Evolutionary conservation across 1,140 invertebrate genomes (phyloP).

Genomic region (Cepaea nemoralis): DNA sequence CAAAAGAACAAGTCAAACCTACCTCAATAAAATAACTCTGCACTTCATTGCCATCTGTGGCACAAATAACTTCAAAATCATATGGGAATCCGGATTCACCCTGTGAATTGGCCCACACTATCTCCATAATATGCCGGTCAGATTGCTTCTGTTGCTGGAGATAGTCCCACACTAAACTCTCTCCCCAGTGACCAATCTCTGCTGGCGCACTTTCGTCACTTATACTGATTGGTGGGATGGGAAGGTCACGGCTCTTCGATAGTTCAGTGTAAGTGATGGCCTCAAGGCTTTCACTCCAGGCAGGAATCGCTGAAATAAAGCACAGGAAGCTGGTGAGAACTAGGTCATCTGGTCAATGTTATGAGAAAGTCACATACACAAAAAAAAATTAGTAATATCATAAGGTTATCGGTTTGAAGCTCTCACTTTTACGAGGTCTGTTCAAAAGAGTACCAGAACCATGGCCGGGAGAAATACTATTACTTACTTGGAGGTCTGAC

Average conservation of each 20-base stretch:
- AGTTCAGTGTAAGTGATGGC: slow-evolving; percentile 61
- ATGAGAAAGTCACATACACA: too few species aligned
- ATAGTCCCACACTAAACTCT: slow-evolving; percentile 61
- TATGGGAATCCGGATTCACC: slow-evolving; percentile 59
- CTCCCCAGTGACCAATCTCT: slow-evolving; percentile 63
- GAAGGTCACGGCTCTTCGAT: slow-evolving; percentile 40
- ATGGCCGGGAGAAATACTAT: too few species aligned
- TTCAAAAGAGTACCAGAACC: too few species aligned
- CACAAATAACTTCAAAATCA: slow-evolving; percentile 60
- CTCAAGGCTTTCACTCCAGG: slow-evolving; percentile 52
- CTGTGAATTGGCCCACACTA: slow-evolving; percentile 57
- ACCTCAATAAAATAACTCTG: slow-evolving; percentile 50
- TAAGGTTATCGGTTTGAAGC: too few species aligned
- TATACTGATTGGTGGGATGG: slow-evolving; percentile 31
- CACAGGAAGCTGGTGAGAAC: not conserved
- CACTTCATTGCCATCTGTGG: slow-evolving; percentile 30
- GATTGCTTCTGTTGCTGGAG: slow-evolving; percentile 52
- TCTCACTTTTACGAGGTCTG: too few species aligned
- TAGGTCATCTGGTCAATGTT: too few species aligned
- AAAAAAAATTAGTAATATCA: too few species aligned
- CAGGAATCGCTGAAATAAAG: slow-evolving; percentile 53
- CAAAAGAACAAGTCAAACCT: not conserved
- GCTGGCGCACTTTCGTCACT: slow-evolving; percentile 22
- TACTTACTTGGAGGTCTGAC: too few species aligned
- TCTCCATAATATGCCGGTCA: slow-evolving; percentile 46